A percentile compares a stretch with the other conserved stretches of the same genome.
Conservation (phyloP, 2,888 invertebrate genomes). For the Sylvicola cinctus region DNA sequence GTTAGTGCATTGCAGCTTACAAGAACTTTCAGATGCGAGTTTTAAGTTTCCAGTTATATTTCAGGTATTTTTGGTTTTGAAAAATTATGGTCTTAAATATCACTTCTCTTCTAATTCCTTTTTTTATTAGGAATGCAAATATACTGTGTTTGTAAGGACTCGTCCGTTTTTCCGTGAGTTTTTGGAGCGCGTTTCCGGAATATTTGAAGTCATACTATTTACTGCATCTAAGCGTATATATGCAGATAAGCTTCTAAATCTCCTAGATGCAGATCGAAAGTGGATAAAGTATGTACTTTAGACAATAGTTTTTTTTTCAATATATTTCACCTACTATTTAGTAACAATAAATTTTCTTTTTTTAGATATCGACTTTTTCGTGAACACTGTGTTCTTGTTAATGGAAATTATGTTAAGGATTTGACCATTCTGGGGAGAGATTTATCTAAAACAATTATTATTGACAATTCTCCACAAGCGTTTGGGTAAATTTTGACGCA, state of each 20-base stretch:
- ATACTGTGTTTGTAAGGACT: conserved; percentile 70
- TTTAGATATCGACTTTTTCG: conserved; percentile 58
- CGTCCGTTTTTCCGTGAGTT: conserved; percentile 84
- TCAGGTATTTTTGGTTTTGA: conserved; percentile 29
- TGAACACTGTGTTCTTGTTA: conserved; percentile 87
- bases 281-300: conserved; percentile 36
- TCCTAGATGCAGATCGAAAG: conserved; percentile 71
- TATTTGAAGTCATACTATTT: conserved; percentile 86
- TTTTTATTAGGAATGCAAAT: conserved; percentile 51
- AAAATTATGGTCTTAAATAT: neutral
- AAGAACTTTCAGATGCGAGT: conserved; percentile 77
- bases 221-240: conserved; percentile 92
- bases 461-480: conserved; percentile 81
- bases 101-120: neutral
- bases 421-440: conserved; percentile 82
- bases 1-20: conserved; percentile 82
- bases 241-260: conserved; percentile 79
- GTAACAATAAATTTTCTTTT: conserved; percentile 12
- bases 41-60: conserved; percentile 85
- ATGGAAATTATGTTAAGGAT: conserved; percentile 94
- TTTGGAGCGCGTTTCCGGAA: conserved; percentile 63
- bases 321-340: too few relatives aligned
- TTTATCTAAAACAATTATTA: conserved; percentile 67
- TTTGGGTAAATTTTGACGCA: conserved; percentile 37
- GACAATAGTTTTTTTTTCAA: conserved; percentile 4